Evolutionary conservation across 2,888 invertebrate genomes (phyloP).

Genomic region (Idaea dimidiata): DNA sequence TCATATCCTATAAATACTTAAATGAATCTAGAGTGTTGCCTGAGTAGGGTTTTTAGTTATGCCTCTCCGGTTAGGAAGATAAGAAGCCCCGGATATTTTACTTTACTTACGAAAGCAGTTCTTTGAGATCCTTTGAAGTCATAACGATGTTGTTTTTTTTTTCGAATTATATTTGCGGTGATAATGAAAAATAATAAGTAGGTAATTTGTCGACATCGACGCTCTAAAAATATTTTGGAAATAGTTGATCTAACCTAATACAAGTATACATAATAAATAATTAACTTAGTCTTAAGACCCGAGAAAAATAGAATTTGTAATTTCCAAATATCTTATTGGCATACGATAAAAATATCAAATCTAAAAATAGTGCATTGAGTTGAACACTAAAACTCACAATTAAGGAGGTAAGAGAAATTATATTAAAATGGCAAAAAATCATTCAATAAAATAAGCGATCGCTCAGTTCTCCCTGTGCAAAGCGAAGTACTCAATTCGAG

Average conservation of each 20-base stretch:
- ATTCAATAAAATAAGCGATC: too few relatives aligned
- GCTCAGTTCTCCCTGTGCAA: not conserved
- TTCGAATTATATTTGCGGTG: not conserved
- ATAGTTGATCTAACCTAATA: too few relatives aligned
- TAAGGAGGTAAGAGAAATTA: too few relatives aligned
- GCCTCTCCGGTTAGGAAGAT: constrained; percentile 7
- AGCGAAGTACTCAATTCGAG: constrained; percentile 19
- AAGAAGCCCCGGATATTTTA: not conserved
- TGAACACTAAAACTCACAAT: too few relatives aligned
- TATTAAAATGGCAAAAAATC: too few relatives aligned
- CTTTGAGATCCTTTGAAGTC: not conserved
- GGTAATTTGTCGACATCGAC: not conserved
- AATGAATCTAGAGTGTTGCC: constrained; percentile 17
- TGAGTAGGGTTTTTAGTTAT: constrained; percentile 22
- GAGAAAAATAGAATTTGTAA: too few relatives aligned
- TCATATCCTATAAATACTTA: constrained; percentile 8
- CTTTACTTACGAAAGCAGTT: not conserved
- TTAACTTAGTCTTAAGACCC: too few relatives aligned
- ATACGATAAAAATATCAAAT: too few relatives aligned
- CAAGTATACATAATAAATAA: too few relatives aligned
- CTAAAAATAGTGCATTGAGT: too few relatives aligned
- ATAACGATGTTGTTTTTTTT: not conserved
- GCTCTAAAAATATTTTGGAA: not conserved
- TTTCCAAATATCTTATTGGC: too few relatives aligned
- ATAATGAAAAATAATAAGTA: not conserved